These are phyloP conservation scores for Delphinapterus leucas DNA, from an alignment of 2,113 vertebrate species.

Conservation along the genomic window DNA sequence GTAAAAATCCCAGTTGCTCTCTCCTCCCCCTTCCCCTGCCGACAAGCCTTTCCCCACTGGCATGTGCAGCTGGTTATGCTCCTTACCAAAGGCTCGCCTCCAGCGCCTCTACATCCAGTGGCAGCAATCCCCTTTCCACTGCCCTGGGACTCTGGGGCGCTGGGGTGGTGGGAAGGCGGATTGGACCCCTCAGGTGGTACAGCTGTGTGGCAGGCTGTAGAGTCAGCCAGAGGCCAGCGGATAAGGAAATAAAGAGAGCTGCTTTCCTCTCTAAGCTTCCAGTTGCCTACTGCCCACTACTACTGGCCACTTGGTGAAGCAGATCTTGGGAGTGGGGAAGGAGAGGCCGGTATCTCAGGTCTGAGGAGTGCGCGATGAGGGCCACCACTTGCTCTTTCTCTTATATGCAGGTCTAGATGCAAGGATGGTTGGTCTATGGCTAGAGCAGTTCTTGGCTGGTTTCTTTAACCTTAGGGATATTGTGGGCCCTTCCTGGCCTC, in stretches of 20 bases:
- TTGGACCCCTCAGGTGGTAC: neutral
- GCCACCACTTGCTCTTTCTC: neutral
- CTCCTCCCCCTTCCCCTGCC: neutral
- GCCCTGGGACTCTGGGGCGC: neutral
- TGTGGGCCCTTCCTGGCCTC: neutral
- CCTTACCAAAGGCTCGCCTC: neutral
- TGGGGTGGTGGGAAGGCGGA: neutral
- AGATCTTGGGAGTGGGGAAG: neutral
- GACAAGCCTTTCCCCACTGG: neutral
- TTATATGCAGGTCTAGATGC: neutral
- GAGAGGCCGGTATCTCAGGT: neutral
- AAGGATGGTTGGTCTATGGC: neutral
- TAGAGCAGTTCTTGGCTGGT: neutral
- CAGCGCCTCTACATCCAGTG: neutral
- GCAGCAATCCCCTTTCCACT: neutral
- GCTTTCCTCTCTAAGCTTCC: neutral
- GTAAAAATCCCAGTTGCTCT: neutral
- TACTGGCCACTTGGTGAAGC: neutral
- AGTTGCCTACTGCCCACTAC: neutral
- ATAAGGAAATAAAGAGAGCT: neutral
- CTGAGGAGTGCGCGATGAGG: fast-evolving
- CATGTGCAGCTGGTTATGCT: neutral
- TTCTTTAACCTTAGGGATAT: neutral
- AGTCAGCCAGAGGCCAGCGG: neutral
- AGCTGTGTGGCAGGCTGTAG: neutral